phyloP scores from a whole-genome alignment of 2,797 vertebrate genomes.

The Hafferia zeledoni region DNA sequence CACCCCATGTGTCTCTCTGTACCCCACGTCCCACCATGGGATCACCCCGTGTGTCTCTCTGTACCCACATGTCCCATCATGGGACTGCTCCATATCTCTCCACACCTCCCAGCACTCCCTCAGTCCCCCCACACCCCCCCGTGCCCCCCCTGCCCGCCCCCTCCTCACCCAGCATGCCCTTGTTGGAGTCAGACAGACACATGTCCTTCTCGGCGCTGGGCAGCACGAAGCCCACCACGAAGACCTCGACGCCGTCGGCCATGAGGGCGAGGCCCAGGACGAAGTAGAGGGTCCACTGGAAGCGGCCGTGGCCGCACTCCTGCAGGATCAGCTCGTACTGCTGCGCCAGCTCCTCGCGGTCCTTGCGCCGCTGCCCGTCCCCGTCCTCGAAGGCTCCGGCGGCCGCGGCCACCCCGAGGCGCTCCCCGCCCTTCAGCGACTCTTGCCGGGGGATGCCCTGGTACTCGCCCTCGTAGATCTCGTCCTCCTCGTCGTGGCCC shows the following conservation, averaged over 20 bases:
- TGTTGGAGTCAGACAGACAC: conserved; percentile 97
- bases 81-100: too few species aligned
- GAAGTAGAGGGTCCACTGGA: conserved; percentile 98
- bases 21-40: too few species aligned
- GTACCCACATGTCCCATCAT: too few species aligned
- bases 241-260: conserved; percentile 96
- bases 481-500: conserved; percentile 95
- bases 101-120: not conserved
- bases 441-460: conserved; percentile 94
- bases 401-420: not conserved
- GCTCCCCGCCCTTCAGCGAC: conserved; percentile 74
- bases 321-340: conserved; percentile 96
- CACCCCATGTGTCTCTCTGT: not conserved
- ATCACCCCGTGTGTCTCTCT: not conserved
- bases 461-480: conserved; percentile 98
- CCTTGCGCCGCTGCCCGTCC: conserved; percentile 87
- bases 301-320: conserved; percentile 94
- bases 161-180: conserved; percentile 96
- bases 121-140: not conserved
- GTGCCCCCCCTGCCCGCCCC: not conserved
- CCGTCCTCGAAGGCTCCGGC: conserved; percentile 80
- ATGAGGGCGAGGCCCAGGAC: conserved; percentile 95
- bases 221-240: conserved; percentile 96
- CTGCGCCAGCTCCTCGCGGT: conserved; percentile 92
- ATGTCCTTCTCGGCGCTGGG: conserved; percentile 97